Conservation (phyloP, 2,113 vertebrate genomes). For the Engraulis encrasicolus region DNA sequence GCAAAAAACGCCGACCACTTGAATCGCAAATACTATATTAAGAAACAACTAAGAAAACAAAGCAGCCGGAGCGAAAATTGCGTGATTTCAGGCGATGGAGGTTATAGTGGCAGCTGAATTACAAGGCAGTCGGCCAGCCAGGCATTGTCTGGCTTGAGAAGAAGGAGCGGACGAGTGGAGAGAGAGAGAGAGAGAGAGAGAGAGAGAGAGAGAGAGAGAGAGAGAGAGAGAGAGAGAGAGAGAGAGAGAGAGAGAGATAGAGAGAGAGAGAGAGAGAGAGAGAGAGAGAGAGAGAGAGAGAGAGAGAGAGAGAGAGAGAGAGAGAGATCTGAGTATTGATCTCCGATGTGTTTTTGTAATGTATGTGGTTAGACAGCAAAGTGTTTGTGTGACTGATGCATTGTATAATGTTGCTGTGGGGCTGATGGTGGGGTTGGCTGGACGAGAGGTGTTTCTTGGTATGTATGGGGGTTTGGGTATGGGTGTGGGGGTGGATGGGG, state of each 20-base stretch:
- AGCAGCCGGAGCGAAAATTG: background rate
- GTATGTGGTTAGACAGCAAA: conserved; percentile 32
- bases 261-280: background rate
- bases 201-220: background rate
- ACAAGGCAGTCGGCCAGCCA: background rate
- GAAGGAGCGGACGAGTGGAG: background rate
- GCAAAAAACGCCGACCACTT: conserved; percentile 16
- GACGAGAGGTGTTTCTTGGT: conserved; percentile 36
- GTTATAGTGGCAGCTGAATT: background rate
- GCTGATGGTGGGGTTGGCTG: conserved; percentile 15
- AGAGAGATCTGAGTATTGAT: background rate
- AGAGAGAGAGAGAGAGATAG: background rate
- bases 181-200: background rate
- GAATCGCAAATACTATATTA: conserved; percentile 29
- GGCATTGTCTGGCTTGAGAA: background rate
- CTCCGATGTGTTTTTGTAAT: conserved; percentile 14
- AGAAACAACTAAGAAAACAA: conserved; percentile 19
- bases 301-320: no score
- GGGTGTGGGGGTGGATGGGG: conserved; percentile 7
- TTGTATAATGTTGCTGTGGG: background rate
- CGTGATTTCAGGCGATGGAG: background rate
- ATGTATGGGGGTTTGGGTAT: conserved; percentile 9
- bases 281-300: background rate
- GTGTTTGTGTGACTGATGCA: conserved; percentile 7
- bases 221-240: no score